These are phyloP conservation scores for Parthenolecanium corni DNA, from an alignment of 2,888 invertebrate genomes.

Conservation along the genomic window DNA sequence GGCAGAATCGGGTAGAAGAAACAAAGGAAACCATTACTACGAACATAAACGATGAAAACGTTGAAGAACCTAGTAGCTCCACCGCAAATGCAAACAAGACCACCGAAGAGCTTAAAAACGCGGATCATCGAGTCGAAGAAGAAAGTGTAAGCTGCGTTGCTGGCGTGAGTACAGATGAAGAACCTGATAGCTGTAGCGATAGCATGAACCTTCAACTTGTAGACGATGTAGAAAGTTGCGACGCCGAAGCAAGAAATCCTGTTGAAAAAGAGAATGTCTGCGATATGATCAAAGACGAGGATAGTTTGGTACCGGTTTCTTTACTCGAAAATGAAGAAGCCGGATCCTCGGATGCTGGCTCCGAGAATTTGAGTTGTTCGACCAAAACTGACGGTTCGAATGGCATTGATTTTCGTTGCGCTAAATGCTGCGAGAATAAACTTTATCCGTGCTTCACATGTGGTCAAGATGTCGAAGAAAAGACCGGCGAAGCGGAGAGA, in stretches of 20 bases:
- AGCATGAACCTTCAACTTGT: neutral
- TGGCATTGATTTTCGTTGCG: slow-evolving; percentile 44
- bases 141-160: neutral
- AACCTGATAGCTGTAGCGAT: slow-evolving; percentile 35
- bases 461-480: slow-evolving; percentile 39
- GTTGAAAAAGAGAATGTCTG: slow-evolving; percentile 36
- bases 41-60: neutral
- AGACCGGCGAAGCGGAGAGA: slow-evolving; percentile 40
- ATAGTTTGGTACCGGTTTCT: neutral
- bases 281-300: neutral
- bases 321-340: neutral
- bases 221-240: neutral
- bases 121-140: neutral
- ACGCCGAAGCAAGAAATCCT: slow-evolving; percentile 37
- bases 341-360: neutral
- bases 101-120: slow-evolving; percentile 20
- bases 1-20: neutral
- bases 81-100: neutral
- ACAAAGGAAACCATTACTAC: neutral
- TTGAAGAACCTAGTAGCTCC: neutral
- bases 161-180: neutral
- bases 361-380: neutral
- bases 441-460: slow-evolving; percentile 58
- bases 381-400: slow-evolving; percentile 30
- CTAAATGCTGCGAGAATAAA: slow-evolving; percentile 48